Evolutionary conservation across 2,113 vertebrate species (phyloP).

Genomic region (Cephalophus harveyi): DNA sequence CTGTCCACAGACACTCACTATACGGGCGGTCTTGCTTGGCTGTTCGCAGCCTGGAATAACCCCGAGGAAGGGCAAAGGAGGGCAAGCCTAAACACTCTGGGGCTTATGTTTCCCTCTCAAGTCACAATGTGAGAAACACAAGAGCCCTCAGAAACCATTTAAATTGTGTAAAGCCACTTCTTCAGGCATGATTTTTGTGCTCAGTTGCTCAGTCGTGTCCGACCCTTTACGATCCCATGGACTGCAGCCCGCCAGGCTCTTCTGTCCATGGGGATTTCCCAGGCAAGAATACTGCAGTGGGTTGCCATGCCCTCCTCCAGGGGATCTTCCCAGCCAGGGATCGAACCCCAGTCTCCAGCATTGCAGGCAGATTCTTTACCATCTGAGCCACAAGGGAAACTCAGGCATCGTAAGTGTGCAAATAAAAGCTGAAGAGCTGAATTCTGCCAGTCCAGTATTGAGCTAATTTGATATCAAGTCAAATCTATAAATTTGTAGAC

Average conservation of each 20-base stretch:
- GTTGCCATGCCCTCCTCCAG: neutral
- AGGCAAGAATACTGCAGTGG: neutral
- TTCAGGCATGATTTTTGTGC: too few relatives aligned
- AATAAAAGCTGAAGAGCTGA: neutral
- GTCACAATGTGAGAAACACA: neutral
- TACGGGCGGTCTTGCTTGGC: neutral
- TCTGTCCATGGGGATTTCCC: neutral
- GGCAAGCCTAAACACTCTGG: neutral
- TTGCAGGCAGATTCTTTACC: neutral
- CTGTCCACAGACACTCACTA: accelerated
- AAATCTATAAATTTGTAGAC: neutral
- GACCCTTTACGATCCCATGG: accelerated
- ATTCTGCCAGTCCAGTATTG: neutral
- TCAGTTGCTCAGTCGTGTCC: neutral
- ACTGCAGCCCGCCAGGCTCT: neutral
- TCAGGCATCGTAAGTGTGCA: neutral
- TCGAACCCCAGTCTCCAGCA: neutral
- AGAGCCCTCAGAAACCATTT: neutral
- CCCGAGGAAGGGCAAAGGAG: neutral
- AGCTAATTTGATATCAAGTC: neutral
- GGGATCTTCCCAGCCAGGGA: neutral
- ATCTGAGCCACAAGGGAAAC: neutral
- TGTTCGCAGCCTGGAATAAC: neutral
- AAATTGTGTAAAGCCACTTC: neutral
- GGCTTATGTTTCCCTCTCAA: neutral